Evolutionary conservation across 2,113 vertebrate species (phyloP).

Genomic region (Paradoxurus hermaphroditus): DNA sequence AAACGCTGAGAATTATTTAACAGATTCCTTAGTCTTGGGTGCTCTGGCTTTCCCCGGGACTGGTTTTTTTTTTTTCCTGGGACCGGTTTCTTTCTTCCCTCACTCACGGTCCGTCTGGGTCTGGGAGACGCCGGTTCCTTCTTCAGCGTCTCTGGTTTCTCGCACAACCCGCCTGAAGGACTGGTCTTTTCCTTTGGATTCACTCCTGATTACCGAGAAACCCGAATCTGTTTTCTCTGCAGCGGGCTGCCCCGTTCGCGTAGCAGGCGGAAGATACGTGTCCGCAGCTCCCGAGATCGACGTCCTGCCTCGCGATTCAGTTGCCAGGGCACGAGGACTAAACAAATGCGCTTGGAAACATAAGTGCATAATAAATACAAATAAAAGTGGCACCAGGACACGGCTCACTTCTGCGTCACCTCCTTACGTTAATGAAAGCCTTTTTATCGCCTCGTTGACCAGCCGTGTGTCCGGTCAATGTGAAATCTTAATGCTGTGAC

Average conservation of each 20-base stretch:
- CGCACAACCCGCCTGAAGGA: too few species aligned
- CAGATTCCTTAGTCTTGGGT: neutral
- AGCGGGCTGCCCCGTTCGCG: too few species aligned
- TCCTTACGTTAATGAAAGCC: slow-evolving; percentile 48
- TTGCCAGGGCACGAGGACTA: slow-evolving; percentile 22
- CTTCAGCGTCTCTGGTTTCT: accelerated
- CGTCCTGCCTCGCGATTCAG: accelerated
- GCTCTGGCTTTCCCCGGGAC: too few species aligned
- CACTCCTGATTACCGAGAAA: neutral
- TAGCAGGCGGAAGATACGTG: neutral
- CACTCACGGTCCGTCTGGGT: neutral
- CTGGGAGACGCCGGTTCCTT: neutral
- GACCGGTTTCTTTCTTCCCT: neutral
- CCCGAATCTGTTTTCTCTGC: neutral
- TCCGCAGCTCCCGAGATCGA: accelerated
- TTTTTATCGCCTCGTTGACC: slow-evolving; percentile 67
- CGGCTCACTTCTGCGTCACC: slow-evolving; percentile 3
- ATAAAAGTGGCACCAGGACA: slow-evolving; percentile 26
- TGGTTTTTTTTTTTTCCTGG: neutral
- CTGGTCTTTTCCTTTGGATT: too few species aligned
- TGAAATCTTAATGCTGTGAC: slow-evolving; percentile 53
- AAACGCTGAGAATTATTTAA: neutral
- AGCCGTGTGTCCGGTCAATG: slow-evolving; percentile 62
- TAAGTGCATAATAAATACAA: slow-evolving; percentile 56
- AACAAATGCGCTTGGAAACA: slow-evolving; percentile 52